phyloP scores from a whole-genome alignment of 2,888 invertebrate genomes.

The Campoplex nolae region DNA sequence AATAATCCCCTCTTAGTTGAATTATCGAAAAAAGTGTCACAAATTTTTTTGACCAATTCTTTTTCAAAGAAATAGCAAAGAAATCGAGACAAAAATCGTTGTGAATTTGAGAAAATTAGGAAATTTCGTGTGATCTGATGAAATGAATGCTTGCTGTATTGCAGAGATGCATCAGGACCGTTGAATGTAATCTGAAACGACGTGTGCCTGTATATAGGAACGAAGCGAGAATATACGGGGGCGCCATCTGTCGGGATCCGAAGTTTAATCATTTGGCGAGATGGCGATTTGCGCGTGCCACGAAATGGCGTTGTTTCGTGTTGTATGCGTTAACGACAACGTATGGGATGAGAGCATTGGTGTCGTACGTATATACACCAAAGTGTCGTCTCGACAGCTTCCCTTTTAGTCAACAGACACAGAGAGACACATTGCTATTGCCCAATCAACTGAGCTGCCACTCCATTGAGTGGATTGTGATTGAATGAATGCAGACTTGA shows the following conservation, averaged over 20 bases:
- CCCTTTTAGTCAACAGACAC: conserved; percentile 69
- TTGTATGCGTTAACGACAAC: neutral
- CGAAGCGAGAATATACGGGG: neutral
- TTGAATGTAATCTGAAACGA: neutral
- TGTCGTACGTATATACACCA: conserved; percentile 10
- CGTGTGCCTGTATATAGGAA: neutral
- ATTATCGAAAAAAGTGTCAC: no score
- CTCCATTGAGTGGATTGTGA: conserved; percentile 71
- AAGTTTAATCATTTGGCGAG: conserved; percentile 60
- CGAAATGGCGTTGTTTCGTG: conserved; percentile 36
- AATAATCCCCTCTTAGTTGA: no score
- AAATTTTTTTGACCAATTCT: no score
- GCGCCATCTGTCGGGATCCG: neutral
- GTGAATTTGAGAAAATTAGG: neutral
- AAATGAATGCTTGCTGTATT: neutral
- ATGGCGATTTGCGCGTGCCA: conserved; percentile 57
- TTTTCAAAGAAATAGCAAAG: no score
- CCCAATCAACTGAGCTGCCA: conserved; percentile 36
- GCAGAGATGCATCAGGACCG: neutral
- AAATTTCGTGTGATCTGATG: neutral
- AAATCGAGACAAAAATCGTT: no score
- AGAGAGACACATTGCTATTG: conserved; percentile 36
- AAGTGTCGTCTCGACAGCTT: conserved; percentile 75
- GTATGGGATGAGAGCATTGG: conserved; percentile 11
- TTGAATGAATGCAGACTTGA: conserved; percentile 71